Percentiles rank a stretch among this genome's conserved stretches.
Conservation (phyloP, 2,113 vertebrate species). For the Tauraco erythrolophus region DNA sequence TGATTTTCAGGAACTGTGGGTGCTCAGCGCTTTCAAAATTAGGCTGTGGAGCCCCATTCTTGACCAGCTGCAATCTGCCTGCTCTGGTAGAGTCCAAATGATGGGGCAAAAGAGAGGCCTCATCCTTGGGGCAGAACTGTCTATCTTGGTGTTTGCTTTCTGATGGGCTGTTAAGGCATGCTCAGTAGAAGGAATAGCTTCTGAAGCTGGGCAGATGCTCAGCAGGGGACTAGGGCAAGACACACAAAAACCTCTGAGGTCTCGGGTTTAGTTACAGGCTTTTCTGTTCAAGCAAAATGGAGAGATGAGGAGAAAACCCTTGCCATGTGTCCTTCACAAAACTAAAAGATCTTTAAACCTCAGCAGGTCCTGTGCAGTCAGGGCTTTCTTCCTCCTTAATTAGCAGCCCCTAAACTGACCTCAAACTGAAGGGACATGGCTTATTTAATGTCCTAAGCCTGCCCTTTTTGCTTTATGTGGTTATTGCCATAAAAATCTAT, state of each 20-base stretch:
- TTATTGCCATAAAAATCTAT: not conserved
- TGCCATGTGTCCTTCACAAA: not conserved
- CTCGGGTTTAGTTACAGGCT: not conserved
- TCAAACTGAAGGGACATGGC: not conserved
- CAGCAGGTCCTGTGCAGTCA: not conserved
- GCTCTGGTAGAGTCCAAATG: not conserved
- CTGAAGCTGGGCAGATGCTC: not conserved
- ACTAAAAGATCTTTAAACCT: not conserved
- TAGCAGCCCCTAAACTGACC: not conserved
- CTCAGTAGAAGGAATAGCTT: not conserved
- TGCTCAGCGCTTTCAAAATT: not conserved
- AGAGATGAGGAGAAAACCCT: not conserved
- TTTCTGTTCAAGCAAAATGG: not conserved
- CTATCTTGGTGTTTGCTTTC: not conserved
- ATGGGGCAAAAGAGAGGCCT: not conserved
- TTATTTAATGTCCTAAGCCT: not conserved
- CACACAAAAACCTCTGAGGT: not conserved
- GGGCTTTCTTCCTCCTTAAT: not conserved
- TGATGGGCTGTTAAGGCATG: not conserved
- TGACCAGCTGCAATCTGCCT: not conserved
- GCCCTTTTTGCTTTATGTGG: not conserved
- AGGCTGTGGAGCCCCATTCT: not conserved
- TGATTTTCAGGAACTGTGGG: constrained; percentile 26
- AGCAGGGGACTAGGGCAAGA: not conserved
- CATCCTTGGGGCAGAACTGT: not conserved